A percentile compares a stretch with the other conserved stretches of the same genome.
These are phyloP conservation scores for Poicephalus gulielmi DNA, from an alignment of 2,113 vertebrate genomes.

Conservation along the genomic window DNA sequence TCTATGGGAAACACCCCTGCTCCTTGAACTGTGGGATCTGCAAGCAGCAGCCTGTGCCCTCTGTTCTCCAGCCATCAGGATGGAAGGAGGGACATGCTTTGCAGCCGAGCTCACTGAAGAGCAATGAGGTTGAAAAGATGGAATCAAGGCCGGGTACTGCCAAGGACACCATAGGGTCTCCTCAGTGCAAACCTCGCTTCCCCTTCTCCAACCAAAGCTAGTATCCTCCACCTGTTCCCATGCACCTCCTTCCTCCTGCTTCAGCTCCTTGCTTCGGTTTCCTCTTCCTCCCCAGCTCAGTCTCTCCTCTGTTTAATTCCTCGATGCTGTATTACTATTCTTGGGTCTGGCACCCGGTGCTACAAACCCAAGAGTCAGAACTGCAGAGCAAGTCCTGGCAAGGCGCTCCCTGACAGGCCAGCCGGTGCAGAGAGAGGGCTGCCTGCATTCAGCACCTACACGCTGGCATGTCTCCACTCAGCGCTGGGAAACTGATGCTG, in stretches of 20 bases:
- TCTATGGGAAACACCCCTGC: background rate
- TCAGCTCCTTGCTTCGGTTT: background rate
- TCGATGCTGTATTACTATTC: fast-evolving
- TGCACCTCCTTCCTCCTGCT: background rate
- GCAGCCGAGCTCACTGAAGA: background rate
- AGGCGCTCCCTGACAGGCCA: background rate
- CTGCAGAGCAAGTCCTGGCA: background rate
- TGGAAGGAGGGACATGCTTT: fast-evolving
- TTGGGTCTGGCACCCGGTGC: background rate
- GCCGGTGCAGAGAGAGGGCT: fast-evolving
- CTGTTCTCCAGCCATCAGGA: background rate
- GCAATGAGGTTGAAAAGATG: background rate
- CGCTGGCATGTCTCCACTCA: fast-evolving
- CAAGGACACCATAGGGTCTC: background rate
- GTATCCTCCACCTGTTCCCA: fast-evolving
- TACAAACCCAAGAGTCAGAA: background rate
- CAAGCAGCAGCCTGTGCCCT: fast-evolving
- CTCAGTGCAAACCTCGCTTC: background rate
- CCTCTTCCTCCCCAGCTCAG: background rate
- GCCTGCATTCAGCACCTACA: background rate
- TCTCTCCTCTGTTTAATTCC: background rate
- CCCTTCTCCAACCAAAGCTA: fast-evolving
- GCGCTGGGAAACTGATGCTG: background rate
- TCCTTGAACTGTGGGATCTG: background rate
- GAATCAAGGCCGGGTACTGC: background rate